Evolutionary conservation across 2,888 invertebrate species (phyloP).

Genomic region (Cheilosia impressa): DNA sequence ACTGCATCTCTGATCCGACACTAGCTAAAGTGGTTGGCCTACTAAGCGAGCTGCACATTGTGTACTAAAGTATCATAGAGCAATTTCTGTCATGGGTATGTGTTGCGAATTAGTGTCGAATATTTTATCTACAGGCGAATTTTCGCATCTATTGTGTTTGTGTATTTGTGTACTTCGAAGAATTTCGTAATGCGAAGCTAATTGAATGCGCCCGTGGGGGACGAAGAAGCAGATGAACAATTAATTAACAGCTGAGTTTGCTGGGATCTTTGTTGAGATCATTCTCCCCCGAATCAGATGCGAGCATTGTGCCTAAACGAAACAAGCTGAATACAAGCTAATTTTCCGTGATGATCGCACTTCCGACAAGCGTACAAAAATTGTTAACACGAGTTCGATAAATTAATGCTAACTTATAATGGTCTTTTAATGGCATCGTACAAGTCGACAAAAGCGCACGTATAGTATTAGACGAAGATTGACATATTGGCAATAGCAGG

Average conservation of each 20-base stretch:
- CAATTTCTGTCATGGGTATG: constrained; percentile 1
- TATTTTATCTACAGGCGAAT: not conserved
- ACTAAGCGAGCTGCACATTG: constrained; percentile 39
- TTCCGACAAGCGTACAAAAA: not conserved
- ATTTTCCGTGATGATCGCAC: not conserved
- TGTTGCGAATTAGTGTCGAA: constrained; percentile 21
- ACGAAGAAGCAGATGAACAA: not conserved
- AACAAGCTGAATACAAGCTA: not conserved
- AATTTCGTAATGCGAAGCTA: constrained; percentile 9
- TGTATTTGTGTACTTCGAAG: not conserved
- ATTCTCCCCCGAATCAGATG: not conserved
- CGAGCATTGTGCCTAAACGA: not conserved
- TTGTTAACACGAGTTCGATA: not conserved
- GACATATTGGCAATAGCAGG: not conserved
- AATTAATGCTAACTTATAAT: not conserved
- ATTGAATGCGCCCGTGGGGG: not conserved
- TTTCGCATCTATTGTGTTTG: not conserved
- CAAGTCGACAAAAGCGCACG: not conserved
- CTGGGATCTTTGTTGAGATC: not conserved
- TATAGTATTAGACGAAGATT: not conserved
- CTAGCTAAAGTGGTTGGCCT: constrained; percentile 61
- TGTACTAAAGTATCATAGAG: constrained; percentile 6
- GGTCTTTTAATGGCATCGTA: not conserved
- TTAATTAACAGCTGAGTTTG: constrained; percentile 1
- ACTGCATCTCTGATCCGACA: constrained; percentile 48